phyloP scores from a whole-genome alignment of 1,140 invertebrate species.

The Chironomus striatipennis region DNA sequence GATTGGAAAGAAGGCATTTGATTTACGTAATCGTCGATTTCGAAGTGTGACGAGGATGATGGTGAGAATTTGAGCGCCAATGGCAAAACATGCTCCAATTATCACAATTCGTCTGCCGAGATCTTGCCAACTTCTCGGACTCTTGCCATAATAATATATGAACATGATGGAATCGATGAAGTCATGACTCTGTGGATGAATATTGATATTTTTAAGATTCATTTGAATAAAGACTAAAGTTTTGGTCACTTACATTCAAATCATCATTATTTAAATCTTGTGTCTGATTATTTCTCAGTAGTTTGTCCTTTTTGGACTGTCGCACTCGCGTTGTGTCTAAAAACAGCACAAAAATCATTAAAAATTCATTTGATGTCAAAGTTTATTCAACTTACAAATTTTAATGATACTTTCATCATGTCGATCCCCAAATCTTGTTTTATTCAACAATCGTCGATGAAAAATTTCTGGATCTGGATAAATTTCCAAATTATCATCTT shows the following conservation, averaged over 20 bases:
- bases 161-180: constrained; percentile 50
- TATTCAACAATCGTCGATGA: constrained; percentile 13
- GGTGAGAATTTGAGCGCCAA: constrained; percentile 35
- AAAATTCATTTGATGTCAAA: background rate
- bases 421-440: background rate
- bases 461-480: constrained; percentile 5
- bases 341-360: background rate
- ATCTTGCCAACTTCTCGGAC: constrained; percentile 32
- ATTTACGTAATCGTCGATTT: constrained; percentile 30
- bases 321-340: background rate
- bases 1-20: constrained; percentile 25
- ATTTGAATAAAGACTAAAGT: too few species aligned
- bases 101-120: constrained; percentile 39
- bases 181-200: constrained; percentile 40
- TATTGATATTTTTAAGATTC: too few species aligned
- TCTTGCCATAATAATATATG: constrained; percentile 44
- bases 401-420: constrained; percentile 16
- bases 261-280: constrained; percentile 20
- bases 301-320: background rate
- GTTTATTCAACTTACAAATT: background rate
- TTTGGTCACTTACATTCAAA: constrained; percentile 20
- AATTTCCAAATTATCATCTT: constrained; percentile 16
- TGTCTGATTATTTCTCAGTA: background rate
- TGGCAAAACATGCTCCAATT: constrained; percentile 37
- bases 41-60: constrained; percentile 36